These are phyloP conservation scores for Lysiphlebus fabarum DNA, from an alignment of 1,140 invertebrate species.

Conservation along the genomic window DNA sequence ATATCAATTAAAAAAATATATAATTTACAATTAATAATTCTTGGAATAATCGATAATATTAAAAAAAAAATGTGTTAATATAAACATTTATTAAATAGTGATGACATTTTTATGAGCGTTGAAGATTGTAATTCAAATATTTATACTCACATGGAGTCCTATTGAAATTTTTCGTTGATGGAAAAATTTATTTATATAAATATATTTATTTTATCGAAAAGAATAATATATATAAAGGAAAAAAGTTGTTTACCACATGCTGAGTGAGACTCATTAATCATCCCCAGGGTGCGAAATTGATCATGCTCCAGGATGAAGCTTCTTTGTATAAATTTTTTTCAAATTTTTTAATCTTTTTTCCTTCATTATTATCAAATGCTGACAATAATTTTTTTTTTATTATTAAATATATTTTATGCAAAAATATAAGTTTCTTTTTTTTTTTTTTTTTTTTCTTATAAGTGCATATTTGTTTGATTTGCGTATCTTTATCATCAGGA, in stretches of 20 bases:
- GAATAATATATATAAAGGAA: constrained; percentile 3
- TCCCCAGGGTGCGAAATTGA: constrained; percentile 39
- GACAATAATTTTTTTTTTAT: too few species aligned
- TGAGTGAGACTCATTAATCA: constrained; percentile 49
- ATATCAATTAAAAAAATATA: too few species aligned
- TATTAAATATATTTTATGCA: too few species aligned
- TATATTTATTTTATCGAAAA: too few species aligned
- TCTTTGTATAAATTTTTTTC: constrained; percentile 10
- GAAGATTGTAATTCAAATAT: constrained; percentile 50
- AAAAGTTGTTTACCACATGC: constrained; percentile 34
- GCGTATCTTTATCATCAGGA: too few species aligned
- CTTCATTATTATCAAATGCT: too few species aligned
- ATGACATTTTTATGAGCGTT: constrained; percentile 49
- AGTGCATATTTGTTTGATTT: background rate
- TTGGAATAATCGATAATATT: too few species aligned
- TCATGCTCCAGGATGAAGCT: constrained; percentile 19
- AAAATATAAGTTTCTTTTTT: background rate
- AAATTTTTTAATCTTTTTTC: constrained; percentile 14
- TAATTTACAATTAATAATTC: too few species aligned
- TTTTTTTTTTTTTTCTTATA: background rate
- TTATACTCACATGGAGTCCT: constrained; percentile 41
- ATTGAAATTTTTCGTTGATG: constrained; percentile 36
- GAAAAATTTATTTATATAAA: constrained; percentile 38
- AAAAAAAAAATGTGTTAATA: constrained; percentile 7
- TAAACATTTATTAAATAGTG: constrained; percentile 43